Base-by-base conservation (phyloP, 2,888 invertebrate species). In the Molanna angustata region DNA sequence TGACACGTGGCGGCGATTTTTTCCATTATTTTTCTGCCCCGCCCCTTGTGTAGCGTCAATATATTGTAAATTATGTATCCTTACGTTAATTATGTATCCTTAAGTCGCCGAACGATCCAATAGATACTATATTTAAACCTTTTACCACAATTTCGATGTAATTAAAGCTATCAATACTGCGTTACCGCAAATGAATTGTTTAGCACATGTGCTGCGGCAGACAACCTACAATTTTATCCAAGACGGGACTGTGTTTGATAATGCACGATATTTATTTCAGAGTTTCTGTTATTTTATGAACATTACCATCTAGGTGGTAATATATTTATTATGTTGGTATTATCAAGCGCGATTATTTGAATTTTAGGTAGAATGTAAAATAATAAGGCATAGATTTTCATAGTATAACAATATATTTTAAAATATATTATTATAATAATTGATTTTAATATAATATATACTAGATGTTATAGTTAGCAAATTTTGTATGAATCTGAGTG, bases 1-100 rank as follows among this genome's bases (percentile, higher is more conserved):
- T 56, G 57, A 58, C 57, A 55, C 57, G 59, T 60, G 62, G 61
- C 60, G 57, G 59, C 55, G 57, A 59, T 59, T 57, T 60, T 60
- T 60, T 60, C 41, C 52, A 60, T 60, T 62, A 60, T 62, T 61
- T 59, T 58, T 32, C 54, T 55, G 52, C 53, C 53, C 57, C 57
- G 58, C 60, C 51, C 59, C 59, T 60, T 47, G 42, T 41, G 11
- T 43, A 40, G 46, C 32, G 21, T 41, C 21, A 47, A 37, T 37
- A 47, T 21, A 17, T 9, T 3, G 17, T 9, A 40, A 11, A 17
- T n/a, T n/a, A n/a, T n/a, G n/a, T n/a, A n/a, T n/a, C n/a, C n/a
- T n/a, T n/a, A n/a, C n/a, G n/a, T n/a, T n/a, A n/a, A n/a, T n/a
- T n/a, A n/a, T n/a, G n/a, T n/a, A n/a, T n/a, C n/a, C n/a, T n/a